These are phyloP conservation scores for Eulemur coronatus DNA, from an alignment of 2,797 vertebrate species.

Conservation along the genomic window DNA sequence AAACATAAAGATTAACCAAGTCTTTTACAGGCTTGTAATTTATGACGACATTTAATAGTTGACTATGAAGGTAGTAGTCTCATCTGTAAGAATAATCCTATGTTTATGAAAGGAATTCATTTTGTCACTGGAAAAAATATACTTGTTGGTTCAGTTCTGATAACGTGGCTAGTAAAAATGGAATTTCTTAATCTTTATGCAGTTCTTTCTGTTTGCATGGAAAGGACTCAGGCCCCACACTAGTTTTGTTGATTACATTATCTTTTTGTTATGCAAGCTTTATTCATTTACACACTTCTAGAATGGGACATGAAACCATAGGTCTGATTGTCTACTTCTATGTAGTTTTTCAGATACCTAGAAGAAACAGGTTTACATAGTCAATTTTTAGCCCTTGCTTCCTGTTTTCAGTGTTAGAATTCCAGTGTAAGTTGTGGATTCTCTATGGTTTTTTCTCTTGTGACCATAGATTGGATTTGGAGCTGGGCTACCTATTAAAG, in stretches of 20 bases:
- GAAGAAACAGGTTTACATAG: background rate
- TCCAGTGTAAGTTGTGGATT: background rate
- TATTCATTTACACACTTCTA: background rate
- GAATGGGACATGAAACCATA: background rate
- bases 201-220: background rate
- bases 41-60: background rate
- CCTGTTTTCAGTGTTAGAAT: background rate
- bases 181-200: background rate
- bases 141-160: background rate
- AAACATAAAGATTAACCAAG: background rate
- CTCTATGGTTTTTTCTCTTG: background rate
- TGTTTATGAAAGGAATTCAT: background rate
- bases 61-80: background rate
- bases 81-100: background rate
- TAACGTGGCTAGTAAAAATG: background rate
- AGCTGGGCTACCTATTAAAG: background rate
- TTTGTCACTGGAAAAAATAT: background rate
- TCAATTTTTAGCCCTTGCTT: background rate
- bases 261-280: background rate
- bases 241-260: background rate
- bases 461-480: background rate
- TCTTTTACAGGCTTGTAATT: background rate
- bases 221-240: background rate
- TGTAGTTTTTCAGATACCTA: background rate
- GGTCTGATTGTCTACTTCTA: background rate